Percentiles rank a stretch among this genome's conserved stretches.
Conservation (phyloP, 2,113 vertebrate species). For the Podilymbus podiceps region DNA sequence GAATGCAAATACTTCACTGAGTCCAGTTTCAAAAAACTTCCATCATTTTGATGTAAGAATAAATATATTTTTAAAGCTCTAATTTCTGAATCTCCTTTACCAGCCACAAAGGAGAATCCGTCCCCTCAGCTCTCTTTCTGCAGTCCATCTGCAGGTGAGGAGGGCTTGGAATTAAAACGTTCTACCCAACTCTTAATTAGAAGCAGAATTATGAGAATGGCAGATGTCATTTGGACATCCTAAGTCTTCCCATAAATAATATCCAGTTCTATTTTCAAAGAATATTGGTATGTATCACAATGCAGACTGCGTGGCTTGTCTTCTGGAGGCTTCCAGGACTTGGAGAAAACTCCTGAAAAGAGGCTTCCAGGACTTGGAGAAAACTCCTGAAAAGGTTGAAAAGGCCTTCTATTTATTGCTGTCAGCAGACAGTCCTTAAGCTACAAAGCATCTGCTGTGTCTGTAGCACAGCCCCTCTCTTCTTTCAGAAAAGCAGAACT, state of each 20-base stretch:
- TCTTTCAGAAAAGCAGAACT: neutral
- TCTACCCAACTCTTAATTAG: neutral
- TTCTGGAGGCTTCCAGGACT: neutral
- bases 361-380: neutral
- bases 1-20: neutral
- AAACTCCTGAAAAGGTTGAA: neutral
- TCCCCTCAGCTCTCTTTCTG: neutral
- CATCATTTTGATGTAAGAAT: neutral
- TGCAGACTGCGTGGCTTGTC: neutral
- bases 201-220: neutral
- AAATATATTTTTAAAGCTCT: neutral
- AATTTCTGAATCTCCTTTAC: neutral
- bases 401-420: neutral
- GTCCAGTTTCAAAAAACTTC: neutral
- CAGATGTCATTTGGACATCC: neutral
- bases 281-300: neutral
- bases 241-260: neutral
- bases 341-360: neutral
- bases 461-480: neutral
- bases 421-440: neutral
- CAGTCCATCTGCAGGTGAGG: fast-evolving
- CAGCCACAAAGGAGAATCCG: neutral
- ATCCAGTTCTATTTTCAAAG: neutral
- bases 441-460: neutral
- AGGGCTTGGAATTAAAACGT: neutral